A percentile compares a stretch with the other conserved stretches of the same genome.
These are phyloP conservation scores for Serilophus lunatus DNA, from an alignment of 2,113 vertebrate genomes.

Conservation along the genomic window DNA sequence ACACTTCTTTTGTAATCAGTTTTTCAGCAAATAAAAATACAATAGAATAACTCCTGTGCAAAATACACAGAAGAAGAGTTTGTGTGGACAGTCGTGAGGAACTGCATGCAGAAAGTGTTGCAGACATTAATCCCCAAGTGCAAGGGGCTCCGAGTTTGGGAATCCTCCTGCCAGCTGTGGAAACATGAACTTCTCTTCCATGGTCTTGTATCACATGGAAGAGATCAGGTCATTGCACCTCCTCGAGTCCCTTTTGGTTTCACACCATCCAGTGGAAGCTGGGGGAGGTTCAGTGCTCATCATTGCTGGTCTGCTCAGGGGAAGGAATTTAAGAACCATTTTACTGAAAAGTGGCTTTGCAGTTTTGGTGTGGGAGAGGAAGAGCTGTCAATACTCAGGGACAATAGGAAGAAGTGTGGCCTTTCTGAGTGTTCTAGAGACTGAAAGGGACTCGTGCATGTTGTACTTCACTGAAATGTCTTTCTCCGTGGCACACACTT, in stretches of 20 bases:
- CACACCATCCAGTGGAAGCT: rapidly evolving
- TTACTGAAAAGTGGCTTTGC: neutral
- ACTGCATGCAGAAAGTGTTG: neutral
- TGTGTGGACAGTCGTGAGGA: neutral
- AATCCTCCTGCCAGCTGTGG: neutral
- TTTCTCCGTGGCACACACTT: neutral
- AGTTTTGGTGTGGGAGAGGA: neutral
- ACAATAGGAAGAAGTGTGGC: neutral
- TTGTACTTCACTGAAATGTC: neutral
- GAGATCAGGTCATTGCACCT: neutral
- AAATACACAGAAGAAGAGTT: neutral
- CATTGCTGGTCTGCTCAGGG: neutral
- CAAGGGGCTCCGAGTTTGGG: neutral
- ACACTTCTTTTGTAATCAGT: neutral
- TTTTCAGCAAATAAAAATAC: neutral
- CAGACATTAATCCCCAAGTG: neutral
- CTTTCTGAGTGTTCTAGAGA: neutral
- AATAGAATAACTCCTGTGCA: neutral
- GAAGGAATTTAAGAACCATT: rapidly evolving
- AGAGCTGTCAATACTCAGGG: neutral
- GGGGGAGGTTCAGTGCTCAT: neutral
- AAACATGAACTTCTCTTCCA: rapidly evolving
- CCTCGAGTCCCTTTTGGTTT: neutral
- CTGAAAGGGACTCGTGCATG: neutral
- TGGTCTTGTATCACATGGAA: rapidly evolving